Conservation (phyloP, 2,113 vertebrate species). For the Pygoscelis adeliae region DNA sequence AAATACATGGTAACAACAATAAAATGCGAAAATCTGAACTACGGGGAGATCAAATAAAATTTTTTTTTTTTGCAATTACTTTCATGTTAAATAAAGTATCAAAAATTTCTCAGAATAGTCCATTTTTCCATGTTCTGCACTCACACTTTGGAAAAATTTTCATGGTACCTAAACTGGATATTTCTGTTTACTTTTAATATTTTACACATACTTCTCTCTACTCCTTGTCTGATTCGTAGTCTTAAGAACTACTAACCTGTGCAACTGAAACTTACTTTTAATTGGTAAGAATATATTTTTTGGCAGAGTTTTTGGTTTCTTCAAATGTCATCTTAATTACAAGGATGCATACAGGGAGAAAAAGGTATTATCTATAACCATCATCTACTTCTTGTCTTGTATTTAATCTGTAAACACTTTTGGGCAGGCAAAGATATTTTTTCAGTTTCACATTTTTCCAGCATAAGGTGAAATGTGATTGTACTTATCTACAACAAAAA, state of each 20-base stretch:
- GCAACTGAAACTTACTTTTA: neutral
- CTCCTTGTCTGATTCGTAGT: neutral
- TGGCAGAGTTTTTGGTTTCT: neutral
- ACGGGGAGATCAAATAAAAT: neutral
- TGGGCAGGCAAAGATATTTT: neutral
- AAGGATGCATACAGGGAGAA: neutral
- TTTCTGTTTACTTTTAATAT: neutral
- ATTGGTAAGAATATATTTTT: neutral
- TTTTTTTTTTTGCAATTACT: neutral
- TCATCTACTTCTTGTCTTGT: neutral
- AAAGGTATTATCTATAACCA: neutral
- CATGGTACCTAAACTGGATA: neutral
- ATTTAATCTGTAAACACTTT: neutral
- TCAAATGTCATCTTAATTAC: neutral
- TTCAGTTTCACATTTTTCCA: neutral
- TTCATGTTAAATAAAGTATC: neutral
- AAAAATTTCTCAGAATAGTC: neutral
- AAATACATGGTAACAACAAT: neutral
- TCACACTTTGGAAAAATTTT: neutral
- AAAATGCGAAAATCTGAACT: neutral
- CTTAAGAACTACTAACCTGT: neutral
- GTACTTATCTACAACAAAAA: neutral
- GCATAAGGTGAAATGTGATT: neutral
- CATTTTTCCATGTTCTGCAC: neutral
- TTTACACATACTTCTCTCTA: neutral